Evolutionary conservation across 2,888 invertebrate species (phyloP).

Genomic region (Aphidius colemani): DNA sequence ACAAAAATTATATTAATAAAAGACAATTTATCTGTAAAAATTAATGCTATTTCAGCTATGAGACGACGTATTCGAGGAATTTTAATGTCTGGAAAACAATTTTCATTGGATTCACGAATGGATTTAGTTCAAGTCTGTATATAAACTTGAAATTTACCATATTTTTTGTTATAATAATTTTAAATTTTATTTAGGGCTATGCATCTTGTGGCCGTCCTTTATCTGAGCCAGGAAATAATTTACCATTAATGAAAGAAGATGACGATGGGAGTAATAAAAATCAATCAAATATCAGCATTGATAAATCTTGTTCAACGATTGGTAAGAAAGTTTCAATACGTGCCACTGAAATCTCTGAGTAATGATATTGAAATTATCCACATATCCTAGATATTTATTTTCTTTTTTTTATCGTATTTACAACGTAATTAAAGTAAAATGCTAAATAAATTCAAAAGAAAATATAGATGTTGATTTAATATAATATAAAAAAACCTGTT

Average conservation of each 20-base stretch:
- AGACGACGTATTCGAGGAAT: slow-evolving; percentile 84
- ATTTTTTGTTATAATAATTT: slow-evolving; percentile 2
- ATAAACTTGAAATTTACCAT: slow-evolving; percentile 6
- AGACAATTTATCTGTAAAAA: slow-evolving; percentile 2
- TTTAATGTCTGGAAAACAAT: slow-evolving; percentile 88
- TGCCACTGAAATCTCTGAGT: slow-evolving; percentile 16
- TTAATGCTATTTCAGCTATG: slow-evolving; percentile 68
- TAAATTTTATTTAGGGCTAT: slow-evolving; percentile 46
- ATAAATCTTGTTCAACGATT: slow-evolving; percentile 43
- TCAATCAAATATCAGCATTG: slow-evolving; percentile 45
- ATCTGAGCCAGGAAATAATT: slow-evolving; percentile 55
- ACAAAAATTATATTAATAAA: slow-evolving; percentile 9
- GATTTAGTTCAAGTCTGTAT: slow-evolving; percentile 75
- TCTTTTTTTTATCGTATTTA: too few species aligned
- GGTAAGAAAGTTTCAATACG: slow-evolving; percentile 37
- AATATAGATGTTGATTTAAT: too few species aligned
- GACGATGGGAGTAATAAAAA: slow-evolving; percentile 52
- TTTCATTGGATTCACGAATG: slow-evolving; percentile 88
- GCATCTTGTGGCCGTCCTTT: slow-evolving; percentile 49
- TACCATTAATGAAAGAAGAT: slow-evolving; percentile 65
- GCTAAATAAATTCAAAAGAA: too few species aligned
- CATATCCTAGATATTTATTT: too few species aligned
- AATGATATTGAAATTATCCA: not conserved
- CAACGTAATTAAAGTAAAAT: too few species aligned
- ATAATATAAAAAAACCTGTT: too few species aligned